Conservation (phyloP, 2,888 invertebrate species). For the Polyploca ridens region DNA sequence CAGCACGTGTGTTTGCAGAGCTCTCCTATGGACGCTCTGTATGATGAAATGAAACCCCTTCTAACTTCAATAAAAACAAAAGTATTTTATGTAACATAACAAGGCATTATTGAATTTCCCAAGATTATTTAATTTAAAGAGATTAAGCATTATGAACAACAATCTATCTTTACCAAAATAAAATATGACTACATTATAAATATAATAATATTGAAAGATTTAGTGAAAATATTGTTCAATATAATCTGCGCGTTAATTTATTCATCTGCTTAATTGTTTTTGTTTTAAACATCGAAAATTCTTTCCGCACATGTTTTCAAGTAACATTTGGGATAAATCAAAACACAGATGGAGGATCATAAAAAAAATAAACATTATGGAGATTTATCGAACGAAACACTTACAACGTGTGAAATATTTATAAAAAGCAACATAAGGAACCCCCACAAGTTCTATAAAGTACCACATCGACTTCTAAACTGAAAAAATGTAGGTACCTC, state of each 20-base stretch:
- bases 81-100: too few species aligned
- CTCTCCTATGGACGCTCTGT: neutral
- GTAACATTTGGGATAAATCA: slow-evolving; percentile 2
- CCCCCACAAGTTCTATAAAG: slow-evolving; percentile 6
- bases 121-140: neutral
- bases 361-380: neutral
- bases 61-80: neutral
- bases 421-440: neutral
- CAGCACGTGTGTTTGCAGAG: neutral
- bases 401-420: neutral
- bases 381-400: neutral
- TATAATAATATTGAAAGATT: too few species aligned
- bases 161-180: neutral
- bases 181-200: neutral
- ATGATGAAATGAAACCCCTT: neutral
- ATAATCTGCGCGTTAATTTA: neutral
- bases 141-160: too few species aligned
- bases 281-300: neutral
- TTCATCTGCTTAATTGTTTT: neutral
- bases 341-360: neutral
- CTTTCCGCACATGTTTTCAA: neutral
- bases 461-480: neutral
- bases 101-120: too few species aligned
- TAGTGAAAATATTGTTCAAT: neutral
- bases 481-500: neutral